Conservation (phyloP, 2,888 invertebrate genomes). For the Melitaea athalia region DNA sequence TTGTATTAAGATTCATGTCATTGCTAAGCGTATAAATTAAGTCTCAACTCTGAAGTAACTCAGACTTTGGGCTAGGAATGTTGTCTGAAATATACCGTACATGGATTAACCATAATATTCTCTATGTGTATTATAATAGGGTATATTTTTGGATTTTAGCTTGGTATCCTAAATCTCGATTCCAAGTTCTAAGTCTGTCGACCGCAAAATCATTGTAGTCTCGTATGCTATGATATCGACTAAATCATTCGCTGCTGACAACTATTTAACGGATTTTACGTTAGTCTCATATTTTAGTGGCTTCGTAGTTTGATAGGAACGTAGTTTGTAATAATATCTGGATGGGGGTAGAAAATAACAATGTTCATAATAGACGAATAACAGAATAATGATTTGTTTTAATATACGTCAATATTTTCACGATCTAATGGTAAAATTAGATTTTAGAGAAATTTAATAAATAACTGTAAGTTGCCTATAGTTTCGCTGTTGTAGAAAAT, state of each 20-base stretch:
- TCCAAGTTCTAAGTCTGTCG: conserved; percentile 7
- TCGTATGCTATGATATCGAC: conserved; percentile 7
- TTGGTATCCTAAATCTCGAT: not conserved
- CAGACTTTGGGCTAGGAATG: not conserved
- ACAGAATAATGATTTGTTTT: no score
- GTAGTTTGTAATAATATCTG: not conserved
- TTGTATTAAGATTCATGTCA: conserved; percentile 3
- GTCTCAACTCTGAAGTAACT: conserved; percentile 6
- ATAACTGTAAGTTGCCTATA: no score
- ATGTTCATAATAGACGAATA: no score
- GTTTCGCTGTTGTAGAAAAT: no score
- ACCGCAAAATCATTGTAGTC: conserved; percentile 27
- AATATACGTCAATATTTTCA: no score
- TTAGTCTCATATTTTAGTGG: not conserved
- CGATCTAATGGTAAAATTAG: no score
- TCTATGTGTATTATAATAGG: not conserved
- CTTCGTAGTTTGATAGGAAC: not conserved
- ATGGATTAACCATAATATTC: not conserved
- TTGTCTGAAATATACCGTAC: not conserved
- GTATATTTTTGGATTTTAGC: not conserved
- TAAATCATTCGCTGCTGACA: not conserved
- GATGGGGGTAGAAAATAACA: not conserved
- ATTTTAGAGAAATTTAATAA: no score
- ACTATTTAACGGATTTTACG: not conserved
- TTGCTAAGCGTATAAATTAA: conserved; percentile 10